Base-by-base conservation (phyloP, 23 tunicate species). In the Phallusia fumigata region DNA sequence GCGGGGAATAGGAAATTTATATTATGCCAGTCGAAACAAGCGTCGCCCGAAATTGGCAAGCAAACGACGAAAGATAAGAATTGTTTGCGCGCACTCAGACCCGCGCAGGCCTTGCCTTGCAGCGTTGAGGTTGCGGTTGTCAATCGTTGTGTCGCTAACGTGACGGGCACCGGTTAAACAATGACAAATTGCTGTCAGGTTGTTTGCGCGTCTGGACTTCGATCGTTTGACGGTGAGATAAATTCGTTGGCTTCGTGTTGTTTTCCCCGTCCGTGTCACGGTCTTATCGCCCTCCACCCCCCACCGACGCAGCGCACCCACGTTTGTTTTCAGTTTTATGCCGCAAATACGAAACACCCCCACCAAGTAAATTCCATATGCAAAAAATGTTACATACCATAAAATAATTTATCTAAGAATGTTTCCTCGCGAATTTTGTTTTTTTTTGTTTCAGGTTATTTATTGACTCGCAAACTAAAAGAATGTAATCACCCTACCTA, bases 121-220 rank as follows among this genome's bases (percentile, higher is more conserved):
- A 3, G 3, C 26, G 28, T 16, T 6, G 3, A 58, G 28, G 69
- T 24, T 5, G 28, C 15, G 8, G 26, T 11, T 58, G 28, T 24
- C 28, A 58, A 58, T 24, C 69, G 69, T 22, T 22, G 69, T 58
- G 69, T 6, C 15, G 13, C 3, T 13, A 58, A 22, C 28, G 3
- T 58, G 69, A 58, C 69, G 69, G 69, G 69, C 69, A 24, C 69
- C 69, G 69, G 69, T 58, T 58, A 58, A 58, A 58, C 69, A 58
- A 58, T 58, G 69, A 58, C 69, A 58, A 58, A 58, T 58, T 58
- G 69, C 69, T 58, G 69, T 58, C 69, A 58, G 69, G 26, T 58
- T 58, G 13, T 58, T 58, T 58, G 69, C 69, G 26, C 1, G 69
- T 24, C 28, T 58, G 28, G 69, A 24, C 26, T 22, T 24, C 69